Evolutionary conservation across 2,888 invertebrate genomes (phyloP), one percentile per base, ranked within the genome.

Genomic region (Cheilosia soror): DNA sequence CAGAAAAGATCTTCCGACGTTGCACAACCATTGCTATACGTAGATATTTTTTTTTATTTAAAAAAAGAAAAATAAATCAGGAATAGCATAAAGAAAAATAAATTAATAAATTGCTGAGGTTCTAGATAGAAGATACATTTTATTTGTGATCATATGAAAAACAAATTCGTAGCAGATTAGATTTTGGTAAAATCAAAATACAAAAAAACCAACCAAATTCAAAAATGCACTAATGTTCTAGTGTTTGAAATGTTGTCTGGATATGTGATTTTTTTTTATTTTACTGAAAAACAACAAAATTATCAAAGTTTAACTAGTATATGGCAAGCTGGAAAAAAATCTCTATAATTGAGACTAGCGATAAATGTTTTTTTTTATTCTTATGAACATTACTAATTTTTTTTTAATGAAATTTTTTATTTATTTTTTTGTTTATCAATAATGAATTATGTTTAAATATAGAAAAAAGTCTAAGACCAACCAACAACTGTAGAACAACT

Each of bases 1-100:
- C 99, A 99, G 93, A 99, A 97, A 88, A 99, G 94, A 93, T 99
- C 99, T 91, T 99, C 99, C 7, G 99, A 99, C 27, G 99, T 99
- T 5, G 98, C 97, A 93, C 99, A 99, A 6, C 99, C 99, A 92
- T 98, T 98, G 68, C 97, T 97, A 79, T 47, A 87, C 57, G 42
- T 96, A 42, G 4, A 0, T 13, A 11, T 20, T 31, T 51, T 31
- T 49, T 71, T 47, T 57, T 63, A n/a, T 47, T 69, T 62, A 3
- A 20, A 7, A 40, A 13, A 63, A 44, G 11, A 7, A 47, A 53
- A 33, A 42, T 4, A 13, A 20, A 49, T 42, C 29, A 65, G 42
- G 42, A 47, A 5, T 40, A 57, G 33, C 2, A 13, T 31, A 58
- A 44, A 40, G 6, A 42, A 40, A 51, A 33, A 4, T 7, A 47